Evolutionary conservation across 1,140 invertebrate species (phyloP), one percentile per base, ranked within the genome.

Genomic region (Paraescarpia echinospica): DNA sequence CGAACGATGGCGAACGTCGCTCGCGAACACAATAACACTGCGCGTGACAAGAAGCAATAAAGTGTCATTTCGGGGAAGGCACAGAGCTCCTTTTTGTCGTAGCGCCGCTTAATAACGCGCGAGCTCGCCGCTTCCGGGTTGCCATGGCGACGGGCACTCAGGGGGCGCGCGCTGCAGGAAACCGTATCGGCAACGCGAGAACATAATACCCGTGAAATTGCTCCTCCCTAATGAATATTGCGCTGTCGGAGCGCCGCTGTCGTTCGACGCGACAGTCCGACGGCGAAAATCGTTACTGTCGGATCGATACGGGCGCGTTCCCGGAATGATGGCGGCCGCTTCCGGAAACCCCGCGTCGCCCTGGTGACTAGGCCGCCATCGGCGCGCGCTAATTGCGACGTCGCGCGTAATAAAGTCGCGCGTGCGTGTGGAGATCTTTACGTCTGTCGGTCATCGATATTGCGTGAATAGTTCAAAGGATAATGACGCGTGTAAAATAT

Each of bases 211-310:
- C 59, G 59, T 77, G 59, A 77, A 77, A 77, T 77, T 31, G 59
- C 59, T 18, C 8, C 27, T 77, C 59, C 59, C 59, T 77, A 77
- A 77, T 77, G 59, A 77, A 77, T 77, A 77, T 77, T 77, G 59
- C 59, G 59, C 59, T 18, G 18, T 18, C 27, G 59, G 59, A 77
- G 22, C 2, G 2, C 2, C 27, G 59, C 18, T 27, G 59, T 77
- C 9, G 9, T 77, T 77, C 59, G 22, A 6, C 59, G 59, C 59
- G 59, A 77, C 59, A 77, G 59, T 27, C 59, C 59, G 59, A 77
- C 59, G 59, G 59, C 59, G 59, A 77, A 77, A 77, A 77, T 77
- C 59, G 59, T 77, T 77, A 77, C 59, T 77, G 59, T 77, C 59
- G 59, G 59, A 77, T 77, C 59, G 59, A 77, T 77, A 77, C 59